A percentile compares a stretch with the other conserved stretches of the same genome.
phyloP scores from a whole-genome alignment of 2,113 vertebrate genomes.

The Elgaria multicarinata region DNA sequence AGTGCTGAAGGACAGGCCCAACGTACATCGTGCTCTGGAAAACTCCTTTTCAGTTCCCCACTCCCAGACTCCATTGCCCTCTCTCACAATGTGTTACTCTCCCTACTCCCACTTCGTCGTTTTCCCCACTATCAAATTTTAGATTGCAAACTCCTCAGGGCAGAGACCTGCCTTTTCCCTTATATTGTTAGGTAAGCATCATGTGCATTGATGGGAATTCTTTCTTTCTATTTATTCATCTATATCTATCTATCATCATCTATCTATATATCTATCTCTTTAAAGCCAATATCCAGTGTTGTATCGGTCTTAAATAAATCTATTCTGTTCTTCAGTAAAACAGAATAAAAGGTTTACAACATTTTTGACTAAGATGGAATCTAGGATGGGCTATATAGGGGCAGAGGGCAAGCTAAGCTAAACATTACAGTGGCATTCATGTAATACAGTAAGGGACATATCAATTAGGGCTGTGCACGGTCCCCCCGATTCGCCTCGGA shows the following conservation, averaged over 20 bases:
- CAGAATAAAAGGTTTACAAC: neutral
- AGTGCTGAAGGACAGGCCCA: neutral
- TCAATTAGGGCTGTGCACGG: no score
- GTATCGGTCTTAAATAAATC: neutral
- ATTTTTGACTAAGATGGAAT: neutral
- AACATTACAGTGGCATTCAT: neutral
- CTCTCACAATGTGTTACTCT: neutral
- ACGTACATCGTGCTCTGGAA: neutral
- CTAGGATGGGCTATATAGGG: neutral
- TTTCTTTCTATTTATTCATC: neutral
- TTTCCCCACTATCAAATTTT: neutral
- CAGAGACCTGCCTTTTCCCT: neutral
- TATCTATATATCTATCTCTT: no score
- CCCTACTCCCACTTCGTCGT: neutral
- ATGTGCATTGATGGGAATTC: neutral
- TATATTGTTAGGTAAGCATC: neutral
- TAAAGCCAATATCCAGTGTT: neutral
- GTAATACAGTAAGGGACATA: neutral
- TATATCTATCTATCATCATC: no score
- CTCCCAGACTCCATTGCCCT: no score
- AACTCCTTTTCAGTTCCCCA: neutral
- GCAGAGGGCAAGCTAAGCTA: no score
- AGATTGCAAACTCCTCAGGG: neutral
- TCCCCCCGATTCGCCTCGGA: no score
- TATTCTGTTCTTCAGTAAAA: no score